phyloP scores from a whole-genome alignment of 1,140 invertebrate species.

The Microvelia longipes region DNA sequence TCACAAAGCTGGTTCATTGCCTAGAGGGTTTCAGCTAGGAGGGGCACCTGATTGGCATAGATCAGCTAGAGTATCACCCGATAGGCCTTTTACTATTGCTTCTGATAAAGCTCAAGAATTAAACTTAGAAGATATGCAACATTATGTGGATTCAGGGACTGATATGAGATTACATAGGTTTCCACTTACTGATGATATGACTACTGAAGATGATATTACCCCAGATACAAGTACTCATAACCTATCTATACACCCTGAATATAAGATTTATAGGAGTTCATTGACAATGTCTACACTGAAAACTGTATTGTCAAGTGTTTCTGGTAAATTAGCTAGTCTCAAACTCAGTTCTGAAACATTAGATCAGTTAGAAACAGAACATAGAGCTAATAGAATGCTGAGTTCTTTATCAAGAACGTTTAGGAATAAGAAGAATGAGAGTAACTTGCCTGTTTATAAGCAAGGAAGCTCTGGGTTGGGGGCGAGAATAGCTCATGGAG shows the following conservation, averaged over 20 bases:
- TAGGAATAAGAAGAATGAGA: constrained; percentile 24
- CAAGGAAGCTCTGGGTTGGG: constrained; percentile 67
- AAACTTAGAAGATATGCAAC: constrained; percentile 38
- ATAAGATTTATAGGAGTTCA: constrained; percentile 45
- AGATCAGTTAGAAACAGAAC: constrained; percentile 29
- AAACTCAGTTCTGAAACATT: constrained; percentile 32
- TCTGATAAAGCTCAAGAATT: constrained; percentile 44
- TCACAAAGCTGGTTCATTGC: constrained; percentile 57
- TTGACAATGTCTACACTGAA: constrained; percentile 31
- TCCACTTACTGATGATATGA: constrained; percentile 25
- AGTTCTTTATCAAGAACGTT: constrained; percentile 22
- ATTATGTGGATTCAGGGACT: constrained; percentile 34
- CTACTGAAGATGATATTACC: constrained; percentile 35
- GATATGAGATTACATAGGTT: constrained; percentile 31
- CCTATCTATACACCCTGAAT: constrained; percentile 48
- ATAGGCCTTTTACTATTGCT: constrained; percentile 52
- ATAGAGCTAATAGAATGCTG: constrained; percentile 26
- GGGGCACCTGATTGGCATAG: constrained; percentile 30
- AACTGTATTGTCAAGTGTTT: constrained; percentile 31
- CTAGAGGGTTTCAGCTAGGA: constrained; percentile 52
- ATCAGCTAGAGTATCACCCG: constrained; percentile 32
- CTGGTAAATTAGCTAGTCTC: constrained; percentile 26
- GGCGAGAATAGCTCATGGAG: constrained; percentile 58
- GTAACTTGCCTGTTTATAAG: constrained; percentile 38
- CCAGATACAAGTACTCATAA: constrained; percentile 34